Percentiles rank a stretch among this genome's conserved stretches.
phyloP scores from a whole-genome alignment of 92 coral and sea anemone species.

The Scolanthus callimorphus region DNA sequence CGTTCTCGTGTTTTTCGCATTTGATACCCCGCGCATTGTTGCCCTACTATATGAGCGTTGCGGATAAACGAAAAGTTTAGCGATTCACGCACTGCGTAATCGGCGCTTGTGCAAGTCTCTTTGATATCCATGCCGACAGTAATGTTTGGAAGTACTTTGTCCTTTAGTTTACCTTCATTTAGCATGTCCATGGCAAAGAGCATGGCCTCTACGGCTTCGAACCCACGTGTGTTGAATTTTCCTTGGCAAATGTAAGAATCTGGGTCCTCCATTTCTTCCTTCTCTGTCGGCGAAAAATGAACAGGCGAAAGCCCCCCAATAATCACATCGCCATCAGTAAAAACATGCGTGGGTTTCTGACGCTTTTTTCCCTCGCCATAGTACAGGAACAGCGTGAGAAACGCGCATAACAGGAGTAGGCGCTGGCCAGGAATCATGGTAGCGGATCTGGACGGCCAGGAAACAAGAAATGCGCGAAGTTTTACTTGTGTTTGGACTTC shows the following conservation, averaged over 20 bases:
- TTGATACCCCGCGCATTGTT: conserved; percentile 37
- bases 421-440: no score
- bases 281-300: conserved; percentile 80
- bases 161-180: conserved; percentile 66
- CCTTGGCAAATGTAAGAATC: conserved; percentile 59
- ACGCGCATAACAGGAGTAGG: no score
- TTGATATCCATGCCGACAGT: conserved; percentile 83
- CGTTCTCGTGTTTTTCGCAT: conserved; percentile 13
- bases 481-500: no score
- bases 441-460: no score
- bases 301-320: conserved; percentile 90
- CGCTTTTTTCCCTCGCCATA: no score
- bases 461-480: no score
- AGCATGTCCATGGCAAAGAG: conserved; percentile 80
- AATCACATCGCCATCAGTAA: conserved; percentile 68
- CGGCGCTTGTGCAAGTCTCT: conserved; percentile 80
- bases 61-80: conserved; percentile 81
- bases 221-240: conserved; percentile 71
- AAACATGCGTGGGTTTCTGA: conserved; percentile 43
- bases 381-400: no score
- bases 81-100: conserved; percentile 86
- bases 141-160: conserved; percentile 74
- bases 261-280: conserved; percentile 54
- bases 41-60: conserved; percentile 36
- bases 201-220: conserved; percentile 91